Conservation (phyloP, 1,140 invertebrate genomes). For the Lasioglossum baleicum region DNA sequence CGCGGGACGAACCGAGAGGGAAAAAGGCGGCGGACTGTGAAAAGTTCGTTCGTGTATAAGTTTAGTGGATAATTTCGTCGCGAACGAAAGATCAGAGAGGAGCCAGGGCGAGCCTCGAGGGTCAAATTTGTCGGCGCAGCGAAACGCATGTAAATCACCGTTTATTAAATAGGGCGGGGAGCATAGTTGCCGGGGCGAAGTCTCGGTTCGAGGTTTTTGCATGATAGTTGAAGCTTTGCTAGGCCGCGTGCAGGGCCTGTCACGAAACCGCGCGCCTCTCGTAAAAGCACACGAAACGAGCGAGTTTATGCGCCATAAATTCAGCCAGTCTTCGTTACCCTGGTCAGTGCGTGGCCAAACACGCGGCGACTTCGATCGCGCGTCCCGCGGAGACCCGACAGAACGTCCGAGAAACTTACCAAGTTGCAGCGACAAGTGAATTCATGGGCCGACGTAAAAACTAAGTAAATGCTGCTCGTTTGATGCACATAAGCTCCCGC, state of each 20-base stretch:
- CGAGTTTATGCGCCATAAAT: constrained; percentile 77
- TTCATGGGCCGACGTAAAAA: background rate
- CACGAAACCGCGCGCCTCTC: constrained; percentile 63
- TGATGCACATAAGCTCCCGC: constrained; percentile 1
- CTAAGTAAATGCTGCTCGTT: background rate
- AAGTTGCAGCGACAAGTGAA: background rate
- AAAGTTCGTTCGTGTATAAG: background rate
- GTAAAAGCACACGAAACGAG: constrained; percentile 71
- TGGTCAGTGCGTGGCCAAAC: constrained; percentile 58
- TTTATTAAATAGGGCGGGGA: constrained; percentile 67
- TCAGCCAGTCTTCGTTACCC: constrained; percentile 67
- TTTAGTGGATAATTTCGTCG: background rate
- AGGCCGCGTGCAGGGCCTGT: constrained; percentile 47
- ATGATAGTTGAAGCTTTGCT: constrained; percentile 31
- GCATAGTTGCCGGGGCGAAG: constrained; percentile 28
- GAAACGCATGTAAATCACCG: constrained; percentile 65
- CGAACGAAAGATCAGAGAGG: background rate
- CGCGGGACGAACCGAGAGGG: too few species aligned
- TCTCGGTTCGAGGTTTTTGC: constrained; percentile 32
- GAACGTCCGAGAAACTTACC: background rate
- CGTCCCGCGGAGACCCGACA: background rate
- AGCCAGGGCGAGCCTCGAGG: background rate
- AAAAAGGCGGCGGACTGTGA: too few species aligned
- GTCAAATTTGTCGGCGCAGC: constrained; percentile 37
- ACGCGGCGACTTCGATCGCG: constrained; percentile 17